Base-by-base conservation (phyloP, 2,113 vertebrate genomes). In the Atherinomorus stipes region DNA sequence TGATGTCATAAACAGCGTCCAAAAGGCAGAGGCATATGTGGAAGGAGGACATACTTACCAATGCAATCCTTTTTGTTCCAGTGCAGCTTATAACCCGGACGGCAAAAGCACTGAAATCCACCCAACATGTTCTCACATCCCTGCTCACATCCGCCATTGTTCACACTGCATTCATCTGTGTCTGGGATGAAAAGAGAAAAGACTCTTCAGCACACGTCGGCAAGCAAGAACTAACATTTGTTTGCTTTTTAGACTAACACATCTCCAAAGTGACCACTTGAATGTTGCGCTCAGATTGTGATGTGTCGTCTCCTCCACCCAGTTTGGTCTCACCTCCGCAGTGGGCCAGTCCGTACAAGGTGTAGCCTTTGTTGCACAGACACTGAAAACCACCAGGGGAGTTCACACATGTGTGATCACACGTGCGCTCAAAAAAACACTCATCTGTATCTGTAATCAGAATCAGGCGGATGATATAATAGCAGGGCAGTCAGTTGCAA, bases 61-160 rank as follows among this genome's bases (percentile, higher is more conserved):
- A 96, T 93, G 87, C 98, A 99, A 86, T 99, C 98, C 85, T 98
- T 99, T 89, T 94, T 95, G 93, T 99, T 99, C 98, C 98, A 99
- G 91, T 99, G 97, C 34, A 99, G 93, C 85, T 95, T 98, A 92
- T 95, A 94, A 44, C 94, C 95, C 0, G 95, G 88, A 37, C 91
- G 94, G 85, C 98, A 99, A 80, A 93, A 94, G 90, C 98, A 99
- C 73, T 96, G 93, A 37, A 94, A 98, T 85, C 95, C 89, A 59
- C 98, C 98, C 68, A 85, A 28, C 0, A 94, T 95, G 87, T 99
- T 99, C 90, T 96, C 93, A 84, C 98, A 99, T 42, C 91, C 88
- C 71, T 99, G 96, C 63, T 96, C 94, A 85, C 98, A 99, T 18
- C 96, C 97, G 11, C 96, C 98, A 3, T 98, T 97, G 94, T 97